Percentiles rank a stretch among this genome's conserved stretches.
phyloP scores from a whole-genome alignment of 2,888 invertebrate genomes.

The Perizoma affinitatum region DNA sequence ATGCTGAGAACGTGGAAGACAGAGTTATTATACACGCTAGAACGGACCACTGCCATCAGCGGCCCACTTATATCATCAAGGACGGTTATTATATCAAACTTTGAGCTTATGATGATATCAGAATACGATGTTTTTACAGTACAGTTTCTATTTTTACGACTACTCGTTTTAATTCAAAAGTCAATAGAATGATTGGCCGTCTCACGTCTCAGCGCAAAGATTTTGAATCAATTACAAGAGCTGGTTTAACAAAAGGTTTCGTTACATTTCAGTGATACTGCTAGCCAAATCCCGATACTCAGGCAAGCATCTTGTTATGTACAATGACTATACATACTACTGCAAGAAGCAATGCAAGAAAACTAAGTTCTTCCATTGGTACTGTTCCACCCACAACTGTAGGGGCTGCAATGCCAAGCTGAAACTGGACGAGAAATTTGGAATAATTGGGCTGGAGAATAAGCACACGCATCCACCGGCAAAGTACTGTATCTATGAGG shows the following conservation, averaged over 20 bases:
- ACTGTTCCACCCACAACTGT: slow-evolving; percentile 73
- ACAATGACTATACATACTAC: slow-evolving; percentile 71
- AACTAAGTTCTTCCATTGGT: slow-evolving; percentile 66
- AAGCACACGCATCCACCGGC: slow-evolving; percentile 67
- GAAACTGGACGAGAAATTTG: slow-evolving; percentile 61
- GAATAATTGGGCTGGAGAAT: slow-evolving; percentile 55
- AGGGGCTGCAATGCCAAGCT: slow-evolving; percentile 71
- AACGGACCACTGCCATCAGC: slow-evolving; percentile 38
- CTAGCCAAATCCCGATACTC: slow-evolving; percentile 69
- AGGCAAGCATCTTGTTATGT: slow-evolving; percentile 67
- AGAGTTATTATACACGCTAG: slow-evolving; percentile 22
- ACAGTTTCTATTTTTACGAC: no score
- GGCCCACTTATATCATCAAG: slow-evolving; percentile 28
- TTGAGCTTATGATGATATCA: slow-evolving; percentile 3
- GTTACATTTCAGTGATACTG: slow-evolving; percentile 57
- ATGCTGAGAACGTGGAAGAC: slow-evolving; percentile 11
- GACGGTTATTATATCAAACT: slow-evolving; percentile 32
- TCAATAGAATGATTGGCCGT: no score
- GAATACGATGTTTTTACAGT: no score
- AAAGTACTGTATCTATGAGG: slow-evolving; percentile 64
- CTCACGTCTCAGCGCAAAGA: background rate
- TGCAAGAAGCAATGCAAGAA: slow-evolving; percentile 69
- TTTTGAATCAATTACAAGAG: background rate
- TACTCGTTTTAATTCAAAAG: no score
- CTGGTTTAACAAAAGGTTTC: slow-evolving; percentile 13